Conservation (phyloP, 2,113 vertebrate species). For the Murina feae region DNA sequence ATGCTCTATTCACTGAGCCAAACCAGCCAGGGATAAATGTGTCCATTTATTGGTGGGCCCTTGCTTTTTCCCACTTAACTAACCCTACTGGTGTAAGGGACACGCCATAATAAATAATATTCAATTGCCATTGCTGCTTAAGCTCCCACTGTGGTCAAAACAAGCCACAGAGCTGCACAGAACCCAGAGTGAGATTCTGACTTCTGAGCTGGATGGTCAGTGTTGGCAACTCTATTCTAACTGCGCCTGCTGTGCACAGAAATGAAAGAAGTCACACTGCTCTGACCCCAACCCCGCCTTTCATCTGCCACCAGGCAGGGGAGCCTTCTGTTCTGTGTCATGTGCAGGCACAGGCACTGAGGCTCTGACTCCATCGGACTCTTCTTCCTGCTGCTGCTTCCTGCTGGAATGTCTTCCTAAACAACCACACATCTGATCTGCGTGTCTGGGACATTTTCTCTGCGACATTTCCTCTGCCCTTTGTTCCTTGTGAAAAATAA, state of each 20-base stretch:
- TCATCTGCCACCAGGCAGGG: neutral
- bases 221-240: slow-evolving; percentile 35
- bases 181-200: neutral
- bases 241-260: slow-evolving; percentile 55
- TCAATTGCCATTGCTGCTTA: neutral
- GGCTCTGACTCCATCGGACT: neutral
- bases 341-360: neutral
- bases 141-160: neutral
- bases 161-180: neutral
- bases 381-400: neutral
- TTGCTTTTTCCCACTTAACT: slow-evolving; percentile 42
- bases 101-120: slow-evolving; percentile 39
- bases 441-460: no score
- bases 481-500: neutral
- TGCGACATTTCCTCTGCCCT: neutral
- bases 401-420: neutral
- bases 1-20: no score
- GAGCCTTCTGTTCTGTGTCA: neutral
- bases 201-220: neutral
- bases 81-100: slow-evolving; percentile 40
- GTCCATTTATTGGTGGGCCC: slow-evolving; percentile 31
- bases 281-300: neutral
- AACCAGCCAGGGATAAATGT: neutral
- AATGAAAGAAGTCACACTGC: slow-evolving; percentile 45
- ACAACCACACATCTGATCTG: neutral